phyloP scores from a whole-genome alignment of 2,797 vertebrate genomes.

The Fratercula arctica region DNA sequence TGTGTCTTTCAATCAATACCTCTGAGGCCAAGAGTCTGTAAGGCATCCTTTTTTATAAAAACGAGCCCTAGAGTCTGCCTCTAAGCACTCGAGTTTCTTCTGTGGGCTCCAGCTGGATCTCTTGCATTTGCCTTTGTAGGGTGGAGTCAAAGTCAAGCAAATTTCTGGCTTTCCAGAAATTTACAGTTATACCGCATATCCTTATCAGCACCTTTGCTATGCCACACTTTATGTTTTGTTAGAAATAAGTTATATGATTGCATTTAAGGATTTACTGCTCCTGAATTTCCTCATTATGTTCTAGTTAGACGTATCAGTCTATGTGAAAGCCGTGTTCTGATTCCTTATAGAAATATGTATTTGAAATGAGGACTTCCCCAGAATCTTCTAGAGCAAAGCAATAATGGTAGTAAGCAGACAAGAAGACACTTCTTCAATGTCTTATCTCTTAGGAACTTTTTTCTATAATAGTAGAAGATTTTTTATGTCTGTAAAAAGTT shows the following conservation, averaged over 20 bases:
- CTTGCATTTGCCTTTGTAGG: not conserved
- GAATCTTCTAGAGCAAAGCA: not conserved
- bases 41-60: not conserved
- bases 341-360: not conserved
- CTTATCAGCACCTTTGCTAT: not conserved
- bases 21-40: not conserved
- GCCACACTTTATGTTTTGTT: not conserved
- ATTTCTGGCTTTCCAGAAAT: not conserved
- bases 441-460: not conserved
- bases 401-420: not conserved
- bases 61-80: not conserved
- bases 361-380: not conserved
- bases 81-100: not conserved
- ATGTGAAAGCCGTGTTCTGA: not conserved
- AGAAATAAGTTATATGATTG: not conserved
- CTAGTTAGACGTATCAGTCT: not conserved
- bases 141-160: not conserved
- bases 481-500: not conserved
- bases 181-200: not conserved
- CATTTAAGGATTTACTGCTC: not conserved
- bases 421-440: not conserved
- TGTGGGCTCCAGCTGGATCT: not conserved
- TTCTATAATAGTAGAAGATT: not conserved
- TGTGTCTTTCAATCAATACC: not conserved
- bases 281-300: not conserved